Evolutionary conservation across 2,888 invertebrate genomes (phyloP), one percentile per base, ranked within the genome.

Genomic region (Drosophila rellima): DNA sequence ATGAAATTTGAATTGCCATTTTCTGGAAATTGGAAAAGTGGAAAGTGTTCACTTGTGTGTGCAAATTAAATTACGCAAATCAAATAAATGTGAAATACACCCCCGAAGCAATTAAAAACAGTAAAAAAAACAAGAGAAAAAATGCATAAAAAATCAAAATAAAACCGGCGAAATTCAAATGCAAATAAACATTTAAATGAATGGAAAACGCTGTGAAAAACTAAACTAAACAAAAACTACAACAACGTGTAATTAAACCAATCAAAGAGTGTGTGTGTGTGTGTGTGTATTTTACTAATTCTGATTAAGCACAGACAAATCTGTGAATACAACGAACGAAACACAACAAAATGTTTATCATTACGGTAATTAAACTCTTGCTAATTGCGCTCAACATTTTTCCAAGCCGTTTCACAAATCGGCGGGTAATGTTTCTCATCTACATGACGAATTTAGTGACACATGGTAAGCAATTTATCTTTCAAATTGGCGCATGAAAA

Each of bases 351-450:
- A 92, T 93, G 92, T 91, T 93, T 83, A 88, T 93, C 72, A 90
- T 93, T 67, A 92, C 92, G 64, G 92, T 93, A 69, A 88, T 93
- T 61, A 93, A 93, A 89, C 88, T 93, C 74, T 87, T 93, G 77
- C 86, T 93, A 70, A 92, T 93, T 84, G 90, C 92, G 68, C 83
- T 93, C 67, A 93, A 93, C 78, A 91, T 93, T 82, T 91, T 92
- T 78, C 93, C 93, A 66, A 92, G 92, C 84, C 92, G 93, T 42
- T 92, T 92, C 73, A 93, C 92, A 73, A 92, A 91, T 85, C 92
- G 92, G 70, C 92, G 92, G 80, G 87, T 93, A 74, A 90, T 93
- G 90, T 93, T 93, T 75, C 75, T 93, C 74, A 91, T 93, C 72
- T 93, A 93, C 72, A 80, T 93, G 82, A 91, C 92, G 42, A 93